Conservation (phyloP, 2,113 vertebrate species). For the Leucopsar rothschildi region DNA sequence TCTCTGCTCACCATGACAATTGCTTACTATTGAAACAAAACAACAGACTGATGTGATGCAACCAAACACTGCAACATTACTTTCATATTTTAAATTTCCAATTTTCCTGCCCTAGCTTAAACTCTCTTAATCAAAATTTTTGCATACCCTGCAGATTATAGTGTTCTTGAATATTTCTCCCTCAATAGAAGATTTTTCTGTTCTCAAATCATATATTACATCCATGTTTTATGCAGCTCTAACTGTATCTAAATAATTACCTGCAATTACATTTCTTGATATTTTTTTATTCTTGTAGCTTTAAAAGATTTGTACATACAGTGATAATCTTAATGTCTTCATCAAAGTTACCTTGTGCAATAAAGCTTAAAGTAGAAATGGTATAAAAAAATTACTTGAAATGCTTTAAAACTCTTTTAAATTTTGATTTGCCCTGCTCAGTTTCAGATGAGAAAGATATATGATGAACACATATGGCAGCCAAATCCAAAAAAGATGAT, state of each 20-base stretch:
- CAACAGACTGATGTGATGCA: neutral
- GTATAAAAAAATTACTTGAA: neutral
- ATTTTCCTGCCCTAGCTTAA: neutral
- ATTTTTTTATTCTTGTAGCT: neutral
- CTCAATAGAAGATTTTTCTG: neutral
- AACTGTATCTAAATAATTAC: neutral
- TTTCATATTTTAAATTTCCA: neutral
- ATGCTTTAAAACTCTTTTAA: neutral
- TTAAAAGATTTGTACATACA: neutral
- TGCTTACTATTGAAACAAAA: neutral
- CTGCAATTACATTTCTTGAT: neutral
- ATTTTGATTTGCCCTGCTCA: neutral
- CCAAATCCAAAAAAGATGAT: slow-evolving; percentile 40
- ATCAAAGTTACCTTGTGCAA: neutral
- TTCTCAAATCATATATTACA: neutral
- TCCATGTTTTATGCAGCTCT: neutral
- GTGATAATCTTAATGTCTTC: neutral
- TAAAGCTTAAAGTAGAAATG: neutral
- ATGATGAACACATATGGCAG: slow-evolving; percentile 77
- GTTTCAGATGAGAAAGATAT: slow-evolving; percentile 75
- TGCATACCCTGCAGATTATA: neutral
- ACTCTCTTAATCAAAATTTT: neutral
- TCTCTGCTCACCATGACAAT: neutral
- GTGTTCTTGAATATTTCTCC: neutral
- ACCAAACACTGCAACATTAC: neutral